Conservation (phyloP, 2,888 invertebrate genomes). For the Drosophila villosipedis region DNA sequence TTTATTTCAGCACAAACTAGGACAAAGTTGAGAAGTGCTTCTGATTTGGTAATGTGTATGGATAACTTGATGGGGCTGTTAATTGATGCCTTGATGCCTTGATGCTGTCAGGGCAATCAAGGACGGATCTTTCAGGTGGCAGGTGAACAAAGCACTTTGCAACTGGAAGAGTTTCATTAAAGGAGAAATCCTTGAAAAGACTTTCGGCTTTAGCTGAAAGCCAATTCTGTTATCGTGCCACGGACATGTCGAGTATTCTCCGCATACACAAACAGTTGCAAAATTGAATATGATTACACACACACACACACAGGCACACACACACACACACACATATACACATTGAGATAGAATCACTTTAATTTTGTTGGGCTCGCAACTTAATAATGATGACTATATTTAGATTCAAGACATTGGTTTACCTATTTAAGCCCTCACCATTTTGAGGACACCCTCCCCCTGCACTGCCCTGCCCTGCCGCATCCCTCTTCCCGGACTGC, state of each 20-base stretch:
- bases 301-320: slow-evolving; percentile 1
- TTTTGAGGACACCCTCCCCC: not conserved
- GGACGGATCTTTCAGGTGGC: not conserved
- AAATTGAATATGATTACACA: slow-evolving; percentile 29
- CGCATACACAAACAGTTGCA: slow-evolving; percentile 24
- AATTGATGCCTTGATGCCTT: not conserved
- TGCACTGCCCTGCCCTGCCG: not conserved
- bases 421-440: not conserved
- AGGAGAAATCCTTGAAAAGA: not conserved
- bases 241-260: not conserved
- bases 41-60: not conserved
- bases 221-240: not conserved
- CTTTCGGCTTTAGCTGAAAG: not conserved
- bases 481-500: not conserved
- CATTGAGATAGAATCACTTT: not conserved
- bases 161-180: not conserved
- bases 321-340: not conserved
- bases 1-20: not conserved
- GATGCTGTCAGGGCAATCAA: not conserved
- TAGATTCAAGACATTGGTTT: slow-evolving; percentile 11
- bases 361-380: not conserved
- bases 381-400: slow-evolving; percentile 34
- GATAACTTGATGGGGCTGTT: not conserved
- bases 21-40: not conserved
- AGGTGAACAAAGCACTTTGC: not conserved